These are phyloP conservation scores for Hydrotaea cyrtoneurina DNA, from an alignment of 2,888 invertebrate genomes.

Conservation along the genomic window DNA sequence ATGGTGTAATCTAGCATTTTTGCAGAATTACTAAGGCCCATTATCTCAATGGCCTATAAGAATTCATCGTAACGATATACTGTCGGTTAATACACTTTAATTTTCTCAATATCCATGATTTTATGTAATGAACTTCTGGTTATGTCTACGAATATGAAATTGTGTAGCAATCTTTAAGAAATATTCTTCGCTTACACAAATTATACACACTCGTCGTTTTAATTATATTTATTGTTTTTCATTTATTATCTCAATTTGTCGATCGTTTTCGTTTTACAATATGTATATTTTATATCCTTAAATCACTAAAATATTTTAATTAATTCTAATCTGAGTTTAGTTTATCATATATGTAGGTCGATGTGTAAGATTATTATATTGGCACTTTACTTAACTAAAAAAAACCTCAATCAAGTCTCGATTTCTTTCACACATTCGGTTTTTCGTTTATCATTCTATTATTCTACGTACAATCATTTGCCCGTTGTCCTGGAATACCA, in stretches of 20 bases:
- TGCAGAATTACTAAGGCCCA: too few relatives aligned
- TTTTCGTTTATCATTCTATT: not conserved
- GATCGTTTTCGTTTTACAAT: not conserved
- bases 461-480: slow-evolving; percentile 81
- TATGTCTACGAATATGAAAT: too few relatives aligned
- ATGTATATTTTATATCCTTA: slow-evolving; percentile 30
- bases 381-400: slow-evolving; percentile 61
- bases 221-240: slow-evolving; percentile 24
- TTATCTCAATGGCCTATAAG: too few relatives aligned
- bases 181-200: too few relatives aligned
- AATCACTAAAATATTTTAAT: slow-evolving; percentile 39
- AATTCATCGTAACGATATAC: too few relatives aligned
- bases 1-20: too few relatives aligned
- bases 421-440: not conserved
- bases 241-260: slow-evolving; percentile 20
- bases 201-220: not conserved
- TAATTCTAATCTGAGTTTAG: slow-evolving; percentile 38
- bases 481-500: slow-evolving; percentile 80
- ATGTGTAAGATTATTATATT: slow-evolving; percentile 52
- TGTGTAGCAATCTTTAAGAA: too few relatives aligned
- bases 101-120: too few relatives aligned
- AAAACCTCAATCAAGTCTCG: slow-evolving; percentile 7
- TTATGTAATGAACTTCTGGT: too few relatives aligned
- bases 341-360: slow-evolving; percentile 28
- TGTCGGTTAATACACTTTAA: too few relatives aligned